Base-by-base conservation (phyloP, 2,797 vertebrate genomes). In the Rhabdomys pumilio region DNA sequence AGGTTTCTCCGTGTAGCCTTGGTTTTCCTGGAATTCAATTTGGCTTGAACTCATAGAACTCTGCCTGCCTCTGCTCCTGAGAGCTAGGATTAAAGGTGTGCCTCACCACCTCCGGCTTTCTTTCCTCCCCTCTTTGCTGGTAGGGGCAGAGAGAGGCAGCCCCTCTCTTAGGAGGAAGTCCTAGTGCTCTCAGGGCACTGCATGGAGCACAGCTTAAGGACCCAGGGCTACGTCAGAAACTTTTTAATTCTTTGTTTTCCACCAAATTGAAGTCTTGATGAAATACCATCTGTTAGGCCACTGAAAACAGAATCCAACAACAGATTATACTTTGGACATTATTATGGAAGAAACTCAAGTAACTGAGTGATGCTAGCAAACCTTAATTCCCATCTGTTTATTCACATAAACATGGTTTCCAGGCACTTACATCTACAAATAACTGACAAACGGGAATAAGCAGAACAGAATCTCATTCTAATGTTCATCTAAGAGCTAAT, bases 361-460 rank as follows among this genome's bases (percentile, higher is more conserved):
- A 88, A 77, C 4, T 73, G 41, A 95, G 72, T 73, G 77, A 76
- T 41, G 85, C 9, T 59, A 72, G 83, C 65, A 93, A 93, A 72
- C 59, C 44, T 53, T 59, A 26, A 89, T 81, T 94, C 38, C 44
- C 80, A 89, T 53, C 65, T 73, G 89, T 38, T 89, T 63, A 57
- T 65, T 82, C 75, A 95, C 2, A 17, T 76, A 84, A 94, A 91
- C 41, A 96, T 94, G 82, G 82, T n/a, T 85, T 93, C 65, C 72
- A 44, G 55, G 31, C 3, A 17, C 47, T 92, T 53, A 7, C 3
- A 91, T n/a, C 41, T 63, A 89, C 59, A 96, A 73, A 93, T 59
- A 96, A 91, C 83, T 63, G 44, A 94, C 75, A 53, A 83, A 34
- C 47, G 57, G 77, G 72, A 91, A 92, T 47, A 77, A 95, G 81